Evolutionary conservation across 2,888 invertebrate genomes (phyloP).

Genomic region (Zygothrica quintamaculata): DNA sequence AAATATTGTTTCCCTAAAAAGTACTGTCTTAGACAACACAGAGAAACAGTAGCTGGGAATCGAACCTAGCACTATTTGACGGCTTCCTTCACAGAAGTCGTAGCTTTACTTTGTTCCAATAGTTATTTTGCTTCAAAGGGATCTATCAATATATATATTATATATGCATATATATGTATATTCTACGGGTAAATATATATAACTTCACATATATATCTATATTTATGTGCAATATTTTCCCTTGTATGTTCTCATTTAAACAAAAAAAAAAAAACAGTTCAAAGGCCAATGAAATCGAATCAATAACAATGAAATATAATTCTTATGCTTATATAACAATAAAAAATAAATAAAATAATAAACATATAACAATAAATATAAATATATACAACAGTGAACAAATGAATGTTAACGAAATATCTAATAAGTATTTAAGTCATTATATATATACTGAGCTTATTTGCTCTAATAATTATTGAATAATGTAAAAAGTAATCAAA

Average conservation of each 20-base stretch:
- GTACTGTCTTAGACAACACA: too few species aligned
- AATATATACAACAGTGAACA: slow-evolving; percentile 54
- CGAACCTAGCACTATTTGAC: too few species aligned
- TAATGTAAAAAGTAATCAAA: slow-evolving; percentile 49
- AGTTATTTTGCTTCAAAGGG: too few species aligned
- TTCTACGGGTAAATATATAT: background rate
- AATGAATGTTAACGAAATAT: slow-evolving; percentile 54
- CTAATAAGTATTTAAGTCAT: slow-evolving; percentile 47
- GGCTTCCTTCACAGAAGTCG: too few species aligned
- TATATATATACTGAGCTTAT: slow-evolving; percentile 57
- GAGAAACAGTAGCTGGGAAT: too few species aligned
- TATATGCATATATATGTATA: slow-evolving; percentile 20
- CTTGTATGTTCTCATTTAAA: slow-evolving; percentile 29
- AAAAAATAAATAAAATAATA: slow-evolving; percentile 11
- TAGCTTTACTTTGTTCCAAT: too few species aligned
- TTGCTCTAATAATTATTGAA: slow-evolving; percentile 61
- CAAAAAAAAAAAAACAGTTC: slow-evolving; percentile 25
- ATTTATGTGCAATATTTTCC: slow-evolving; percentile 8
- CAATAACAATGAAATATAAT: slow-evolving; percentile 46
- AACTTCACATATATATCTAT: slow-evolving; percentile 5
- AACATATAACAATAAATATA: slow-evolving; percentile 43
- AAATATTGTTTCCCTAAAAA: too few species aligned
- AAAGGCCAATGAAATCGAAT: slow-evolving; percentile 39
- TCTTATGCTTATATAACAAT: slow-evolving; percentile 39
- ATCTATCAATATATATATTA: slow-evolving; percentile 12